These are phyloP conservation scores for Atherix ibis DNA, from an alignment of 2,888 invertebrate species.

Conservation along the genomic window DNA sequence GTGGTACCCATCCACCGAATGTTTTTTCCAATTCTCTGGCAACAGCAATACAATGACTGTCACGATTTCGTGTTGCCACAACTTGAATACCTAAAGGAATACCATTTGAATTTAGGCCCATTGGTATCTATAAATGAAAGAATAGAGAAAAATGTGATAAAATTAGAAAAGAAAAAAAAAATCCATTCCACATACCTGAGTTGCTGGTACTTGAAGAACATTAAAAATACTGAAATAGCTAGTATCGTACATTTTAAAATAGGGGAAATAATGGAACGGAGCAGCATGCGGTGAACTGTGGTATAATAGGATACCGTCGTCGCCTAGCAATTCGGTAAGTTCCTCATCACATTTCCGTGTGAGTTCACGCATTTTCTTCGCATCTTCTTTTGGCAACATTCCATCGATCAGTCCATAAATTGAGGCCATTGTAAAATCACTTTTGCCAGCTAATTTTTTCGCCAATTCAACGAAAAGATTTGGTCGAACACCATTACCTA, in stretches of 20 bases:
- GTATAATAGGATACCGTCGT: conserved; percentile 67
- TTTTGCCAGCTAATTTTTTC: conserved; percentile 44
- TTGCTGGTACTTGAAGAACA: conserved; percentile 63
- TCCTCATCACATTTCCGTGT: conserved; percentile 42
- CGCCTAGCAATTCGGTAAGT: conserved; percentile 49
- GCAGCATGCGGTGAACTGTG: conserved; percentile 68
- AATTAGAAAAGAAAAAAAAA: neutral
- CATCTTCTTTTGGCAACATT: conserved; percentile 46
- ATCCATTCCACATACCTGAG: too few relatives aligned
- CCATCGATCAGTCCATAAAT: conserved; percentile 49
- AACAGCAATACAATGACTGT: conserved; percentile 73
- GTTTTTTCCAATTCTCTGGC: conserved; percentile 73
- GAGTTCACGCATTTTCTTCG: conserved; percentile 44
- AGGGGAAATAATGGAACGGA: conserved; percentile 64
- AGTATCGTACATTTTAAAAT: conserved; percentile 67
- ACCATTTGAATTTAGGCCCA: conserved; percentile 67
- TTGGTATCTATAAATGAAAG: conserved; percentile 39
- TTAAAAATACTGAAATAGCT: conserved; percentile 76
- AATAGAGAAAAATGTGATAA: conserved; percentile 1
- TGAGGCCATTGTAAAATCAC: conserved; percentile 50
- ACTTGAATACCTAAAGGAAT: conserved; percentile 82
- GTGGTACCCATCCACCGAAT: conserved; percentile 82
- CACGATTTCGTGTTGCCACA: conserved; percentile 65
- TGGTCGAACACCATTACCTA: conserved; percentile 46
- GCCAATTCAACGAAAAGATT: conserved; percentile 39